Base-by-base conservation (phyloP, 2,797 vertebrate genomes). In the Decapterus maruadsi region DNA sequence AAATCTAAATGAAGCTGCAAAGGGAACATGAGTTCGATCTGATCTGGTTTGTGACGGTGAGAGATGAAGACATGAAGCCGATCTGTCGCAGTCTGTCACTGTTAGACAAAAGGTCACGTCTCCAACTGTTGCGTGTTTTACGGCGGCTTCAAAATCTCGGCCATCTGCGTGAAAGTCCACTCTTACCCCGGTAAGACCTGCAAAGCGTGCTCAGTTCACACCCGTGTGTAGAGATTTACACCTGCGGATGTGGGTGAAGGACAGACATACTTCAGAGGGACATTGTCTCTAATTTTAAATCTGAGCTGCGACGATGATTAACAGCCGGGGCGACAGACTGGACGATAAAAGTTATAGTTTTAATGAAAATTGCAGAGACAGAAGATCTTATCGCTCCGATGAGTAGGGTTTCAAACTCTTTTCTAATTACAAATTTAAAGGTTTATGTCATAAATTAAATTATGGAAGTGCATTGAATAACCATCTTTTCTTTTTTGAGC, bases 201-300 rank as follows among this genome's bases (percentile, higher is more conserved):
- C 61, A 40, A 8, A 20, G 20, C 1, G 2, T 51, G 72, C 43
- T 13, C 38, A 14, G 53, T 55, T 43, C 77, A 51, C 16, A 12
- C 31, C 61, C 34, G 20, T 20, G 1, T 34, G 11, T 2, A 11
- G 34, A 71, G 70, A 76, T 75, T 77, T 64, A 46, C 71, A 83
- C 66, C 55, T 75, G 63, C 53, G 45, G 63, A 85, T 71, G 68
- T 82, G 46, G 71, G 66, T 88, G 70, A 90, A 85, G 77, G 84
- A 64, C 78, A 12, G n/a, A 45, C 60, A 0, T 40, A 12, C 51
- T 31, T 46, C 17, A 48, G 68, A 34, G 38, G 42, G 55, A 68
- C 72, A 50, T 50, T 59, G 55, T 71, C 36, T 81, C 81, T 80
- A n/a, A 73, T 87, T 84, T 78, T 77, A 87, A 80, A 80, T 64